Conservation (phyloP, 2,113 vertebrate genomes). For the Aphyosemion australe region DNA sequence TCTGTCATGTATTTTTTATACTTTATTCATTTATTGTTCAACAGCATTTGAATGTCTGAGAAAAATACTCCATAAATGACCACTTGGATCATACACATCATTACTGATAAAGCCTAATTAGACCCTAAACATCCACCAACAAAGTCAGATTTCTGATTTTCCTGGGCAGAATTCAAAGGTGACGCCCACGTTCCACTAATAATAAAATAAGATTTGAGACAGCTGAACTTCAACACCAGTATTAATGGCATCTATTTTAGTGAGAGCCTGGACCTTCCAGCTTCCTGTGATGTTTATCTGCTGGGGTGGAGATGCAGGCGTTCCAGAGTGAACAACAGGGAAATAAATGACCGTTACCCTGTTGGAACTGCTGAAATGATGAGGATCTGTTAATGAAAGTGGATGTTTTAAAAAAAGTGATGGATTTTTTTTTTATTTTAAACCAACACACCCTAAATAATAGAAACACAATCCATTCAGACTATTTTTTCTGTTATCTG, state of each 20-base stretch:
- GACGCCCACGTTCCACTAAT: constrained; percentile 17
- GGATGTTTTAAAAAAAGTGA: not conserved
- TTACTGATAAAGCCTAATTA: not conserved
- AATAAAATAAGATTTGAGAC: constrained; percentile 26
- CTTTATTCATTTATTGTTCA: no score
- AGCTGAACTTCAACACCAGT: constrained; percentile 10
- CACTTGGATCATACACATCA: not conserved
- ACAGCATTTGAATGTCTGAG: not conserved
- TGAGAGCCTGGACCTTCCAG: constrained; percentile 29
- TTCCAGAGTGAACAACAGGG: constrained; percentile 53
- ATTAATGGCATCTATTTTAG: constrained; percentile 60
- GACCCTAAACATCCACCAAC: constrained; percentile 20
- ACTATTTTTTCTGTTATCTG: no score
- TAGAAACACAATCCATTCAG: no score
- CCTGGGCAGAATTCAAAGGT: constrained; percentile 11
- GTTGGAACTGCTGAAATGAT: constrained; percentile 8
- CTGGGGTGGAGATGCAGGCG: constrained; percentile 56
- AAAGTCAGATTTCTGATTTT: constrained; percentile 19
- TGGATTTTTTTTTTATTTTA: no score
- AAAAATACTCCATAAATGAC: not conserved
- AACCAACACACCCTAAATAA: no score
- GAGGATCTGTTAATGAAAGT: constrained; percentile 30
- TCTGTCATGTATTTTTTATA: constrained; percentile 4
- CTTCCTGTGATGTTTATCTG: constrained; percentile 75
- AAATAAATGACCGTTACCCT: constrained; percentile 50